Base-by-base conservation (phyloP, 2,113 vertebrate genomes). In the Phalacrocorax brasilianus region DNA sequence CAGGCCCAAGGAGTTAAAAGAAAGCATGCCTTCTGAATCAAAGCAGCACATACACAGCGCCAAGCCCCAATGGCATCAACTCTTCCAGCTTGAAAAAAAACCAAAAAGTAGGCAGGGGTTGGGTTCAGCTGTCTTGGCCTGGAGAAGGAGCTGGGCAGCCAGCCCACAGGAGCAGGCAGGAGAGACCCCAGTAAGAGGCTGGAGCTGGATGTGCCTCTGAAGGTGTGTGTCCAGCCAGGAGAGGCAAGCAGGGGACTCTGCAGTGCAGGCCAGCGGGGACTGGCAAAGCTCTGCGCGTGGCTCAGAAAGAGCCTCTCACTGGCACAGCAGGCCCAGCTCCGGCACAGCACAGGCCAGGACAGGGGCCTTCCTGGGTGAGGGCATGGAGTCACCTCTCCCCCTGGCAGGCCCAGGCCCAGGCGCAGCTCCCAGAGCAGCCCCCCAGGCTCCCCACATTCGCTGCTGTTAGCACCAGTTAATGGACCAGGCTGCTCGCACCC, bases 401-500 rank as follows among this genome's bases (percentile, higher is more conserved):
- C 4, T 44, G 7, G 27, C n/a, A 14, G 28, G 27, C 12, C 28
- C n/a, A 14, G 28, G 27, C 15, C 28, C 55, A 15, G 19, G 20
- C 20, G 27, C 55, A 50, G 52, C 49, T 73, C 16, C 40, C 11
- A 8, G 22, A 55, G 33, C 22, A 45, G 18, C 28, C 49, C 22
- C 5, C 20, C 38, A 23, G 17, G 5, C 33, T 58, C 35, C 40
- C 21, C 30, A 14, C 8, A 3, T 12, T 49, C 42, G 21, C 8
- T 1, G 1, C 50, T 12, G 4, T 11, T 10, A 13, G 27, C 56
- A 19, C 19, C 28, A 21, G 26, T 5, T 16, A 55, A 56, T 0
- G 1, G 28, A 15, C 35, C 1, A 0, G 28, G 7, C 14, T 7
- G 17, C 33, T 47, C 3, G 5, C 33, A 40, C 14, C 28, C n/a